Evolutionary conservation across 2,888 invertebrate genomes (phyloP), one percentile per base, ranked within the genome.

Genomic region (Agrilus cyanescens): DNA sequence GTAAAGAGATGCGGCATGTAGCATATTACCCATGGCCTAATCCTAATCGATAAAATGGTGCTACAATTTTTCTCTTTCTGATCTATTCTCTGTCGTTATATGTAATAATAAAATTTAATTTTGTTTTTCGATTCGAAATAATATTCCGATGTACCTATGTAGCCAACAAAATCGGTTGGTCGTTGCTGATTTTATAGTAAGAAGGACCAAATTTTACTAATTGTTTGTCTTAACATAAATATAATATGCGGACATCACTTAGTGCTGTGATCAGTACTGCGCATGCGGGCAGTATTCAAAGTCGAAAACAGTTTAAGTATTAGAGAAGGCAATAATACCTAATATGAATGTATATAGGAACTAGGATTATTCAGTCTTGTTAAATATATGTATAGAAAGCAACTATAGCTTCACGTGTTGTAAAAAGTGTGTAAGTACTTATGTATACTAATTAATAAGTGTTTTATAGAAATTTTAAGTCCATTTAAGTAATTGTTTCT

Each of bases 281-380:
- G 38, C 34, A 41, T 37, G 31, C 29, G 37, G 43, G 37, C 44
- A 44, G 44, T 44, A 44, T 41, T 41, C 34, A 44, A 41, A 35
- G 41, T 46, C 32, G 40, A 38, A 43, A 44, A 45, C 37, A 38
- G 32, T 42, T 43, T 40, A 45, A 15, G 38, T 45, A 42, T 43
- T 48, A 49, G 53, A 58, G 58, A 54, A 56, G 62, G 63, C 62
- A 63, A 63, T 63, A 63, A 63, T 55, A n/a, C n/a, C n/a, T n/a
- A 25, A 25, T 25, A 25, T 25, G 53, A 53, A 50, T 62, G 60
- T 61, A 59, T 50, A 61, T 63, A 55, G 38, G 49, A 47, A 46
- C 38, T 46, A 50, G 45, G 34, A 49, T 40, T 53, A 53, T 50
- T 42, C 46, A 53, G 52, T 53, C 56, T 55, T 59, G 55, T 60